Conservation (phyloP, 2,888 invertebrate genomes). For the Cryptops parisi region DNA sequence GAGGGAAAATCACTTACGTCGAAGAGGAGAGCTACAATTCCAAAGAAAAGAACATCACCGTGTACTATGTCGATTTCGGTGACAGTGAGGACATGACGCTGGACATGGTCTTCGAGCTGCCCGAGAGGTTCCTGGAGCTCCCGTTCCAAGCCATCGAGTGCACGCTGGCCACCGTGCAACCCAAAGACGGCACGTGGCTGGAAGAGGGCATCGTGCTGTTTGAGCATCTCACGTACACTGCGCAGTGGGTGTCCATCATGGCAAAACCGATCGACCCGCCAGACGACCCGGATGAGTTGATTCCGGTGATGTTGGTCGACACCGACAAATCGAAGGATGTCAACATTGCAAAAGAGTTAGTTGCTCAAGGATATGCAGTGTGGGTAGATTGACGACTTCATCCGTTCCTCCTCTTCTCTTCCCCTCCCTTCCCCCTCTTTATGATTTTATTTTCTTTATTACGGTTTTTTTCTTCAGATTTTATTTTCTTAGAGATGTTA, state of each 20-base stretch:
- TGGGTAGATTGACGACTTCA: no score
- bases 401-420: no score
- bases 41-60: conserved; percentile 46
- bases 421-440: no score
- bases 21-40: conserved; percentile 46
- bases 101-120: conserved; percentile 52
- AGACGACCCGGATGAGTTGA: conserved; percentile 45
- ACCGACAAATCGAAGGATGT: conserved; percentile 46
- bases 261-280: conserved; percentile 56
- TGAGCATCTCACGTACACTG: conserved; percentile 32
- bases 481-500: no score
- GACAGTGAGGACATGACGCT: conserved; percentile 55
- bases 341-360: conserved; percentile 45
- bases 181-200: conserved; percentile 32
- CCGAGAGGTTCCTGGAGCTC: conserved; percentile 56
- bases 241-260: conserved; percentile 61
- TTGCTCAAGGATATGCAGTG: conserved; percentile 43
- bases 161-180: conserved; percentile 56
- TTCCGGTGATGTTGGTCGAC: conserved; percentile 60
- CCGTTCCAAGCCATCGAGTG: conserved; percentile 78
- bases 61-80: conserved; percentile 79
- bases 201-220: conserved; percentile 30
- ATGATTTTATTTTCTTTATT: no score
- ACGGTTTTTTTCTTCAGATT: no score
- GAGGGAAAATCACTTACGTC: conserved; percentile 52